Conservation (phyloP, 2,113 vertebrate species). For the Probosciger aterrimus region DNA sequence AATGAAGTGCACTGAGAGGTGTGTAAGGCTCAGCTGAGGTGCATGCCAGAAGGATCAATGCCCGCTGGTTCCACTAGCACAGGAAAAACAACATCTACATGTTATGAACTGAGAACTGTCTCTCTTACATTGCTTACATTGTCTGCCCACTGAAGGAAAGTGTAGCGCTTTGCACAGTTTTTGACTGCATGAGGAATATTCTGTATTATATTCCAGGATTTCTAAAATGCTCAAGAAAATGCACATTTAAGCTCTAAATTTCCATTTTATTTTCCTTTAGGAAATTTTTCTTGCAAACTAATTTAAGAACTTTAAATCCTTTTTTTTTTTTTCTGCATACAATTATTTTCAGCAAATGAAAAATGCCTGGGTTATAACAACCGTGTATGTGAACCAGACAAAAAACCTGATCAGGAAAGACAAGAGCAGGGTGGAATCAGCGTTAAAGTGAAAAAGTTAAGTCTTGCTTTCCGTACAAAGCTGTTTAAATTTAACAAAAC, state of each 20-base stretch:
- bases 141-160: neutral
- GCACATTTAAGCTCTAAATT: neutral
- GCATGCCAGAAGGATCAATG: neutral
- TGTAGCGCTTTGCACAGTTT: neutral
- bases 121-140: neutral
- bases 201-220: neutral
- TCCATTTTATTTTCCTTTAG: neutral
- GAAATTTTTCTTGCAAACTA: neutral
- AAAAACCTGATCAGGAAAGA: neutral
- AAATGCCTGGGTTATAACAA: neutral
- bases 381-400: neutral
- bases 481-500: neutral
- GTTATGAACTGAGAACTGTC: neutral
- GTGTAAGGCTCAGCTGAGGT: neutral
- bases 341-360: neutral
- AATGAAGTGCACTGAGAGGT: neutral
- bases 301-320: neutral
- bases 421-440: accelerated
- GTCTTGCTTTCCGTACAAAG: neutral
- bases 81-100: neutral
- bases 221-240: neutral
- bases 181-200: neutral
- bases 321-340: neutral
- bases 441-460: neutral
- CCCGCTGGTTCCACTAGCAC: neutral